phyloP scores from a whole-genome alignment of 2,113 vertebrate genomes.

The Isurus oxyrinchus region DNA sequence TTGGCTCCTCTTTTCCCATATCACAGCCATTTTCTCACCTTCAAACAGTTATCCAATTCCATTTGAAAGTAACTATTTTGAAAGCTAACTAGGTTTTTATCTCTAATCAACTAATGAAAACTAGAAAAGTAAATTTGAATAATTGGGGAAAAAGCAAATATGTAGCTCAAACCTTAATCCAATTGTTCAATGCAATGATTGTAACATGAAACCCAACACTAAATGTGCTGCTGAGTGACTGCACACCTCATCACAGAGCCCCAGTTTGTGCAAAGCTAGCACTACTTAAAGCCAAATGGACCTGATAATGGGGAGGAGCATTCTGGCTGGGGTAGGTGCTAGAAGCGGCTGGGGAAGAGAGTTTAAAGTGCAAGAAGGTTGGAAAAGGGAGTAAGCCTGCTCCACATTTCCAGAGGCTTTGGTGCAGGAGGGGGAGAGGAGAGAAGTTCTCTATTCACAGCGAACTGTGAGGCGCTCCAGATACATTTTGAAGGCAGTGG shows the following conservation, averaged over 20 bases:
- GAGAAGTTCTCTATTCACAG: neutral
- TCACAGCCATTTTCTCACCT: too few species aligned
- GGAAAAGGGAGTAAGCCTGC: neutral
- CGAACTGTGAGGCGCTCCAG: neutral
- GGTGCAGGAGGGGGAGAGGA: neutral
- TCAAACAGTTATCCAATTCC: too few species aligned
- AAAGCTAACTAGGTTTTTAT: too few species aligned
- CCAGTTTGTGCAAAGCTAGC: too few species aligned
- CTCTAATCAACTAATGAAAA: too few species aligned
- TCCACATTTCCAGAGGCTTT: neutral
- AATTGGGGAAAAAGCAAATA: neutral
- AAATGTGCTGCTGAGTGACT: neutral
- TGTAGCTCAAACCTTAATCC: neutral
- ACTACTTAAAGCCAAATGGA: neutral
- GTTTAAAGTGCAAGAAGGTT: neutral
- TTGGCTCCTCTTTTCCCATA: too few species aligned
- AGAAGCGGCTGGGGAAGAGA: too few species aligned
- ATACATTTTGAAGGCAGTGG: neutral
- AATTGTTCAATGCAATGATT: neutral
- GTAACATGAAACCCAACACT: neutral
- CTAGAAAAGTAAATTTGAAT: too few species aligned
- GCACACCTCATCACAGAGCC: neutral
- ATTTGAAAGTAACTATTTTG: too few species aligned
- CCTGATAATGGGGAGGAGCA: neutral
- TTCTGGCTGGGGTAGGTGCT: neutral